A percentile compares a stretch with the other conserved stretches of the same genome.
phyloP scores from a whole-genome alignment of 2,797 vertebrate genomes.

The Benthosema pterotum region DNA sequence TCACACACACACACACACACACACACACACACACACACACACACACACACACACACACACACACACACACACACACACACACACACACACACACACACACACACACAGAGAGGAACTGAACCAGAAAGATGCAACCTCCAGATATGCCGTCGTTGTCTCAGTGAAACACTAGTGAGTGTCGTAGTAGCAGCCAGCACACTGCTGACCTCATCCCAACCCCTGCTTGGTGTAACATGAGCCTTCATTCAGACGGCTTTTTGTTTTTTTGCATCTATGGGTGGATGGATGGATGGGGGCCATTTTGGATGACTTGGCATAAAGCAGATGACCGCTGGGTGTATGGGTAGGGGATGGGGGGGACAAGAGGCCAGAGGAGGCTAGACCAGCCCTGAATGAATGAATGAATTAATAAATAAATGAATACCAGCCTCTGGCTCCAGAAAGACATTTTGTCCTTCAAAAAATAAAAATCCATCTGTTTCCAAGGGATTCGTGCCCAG shows the following conservation, averaged over 20 bases:
- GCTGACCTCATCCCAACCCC: constrained; percentile 5
- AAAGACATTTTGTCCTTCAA: constrained; percentile 1
- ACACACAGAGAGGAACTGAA: no score
- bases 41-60: no score
- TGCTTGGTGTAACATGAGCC: background rate
- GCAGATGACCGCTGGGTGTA: constrained; percentile 26
- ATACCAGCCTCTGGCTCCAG: background rate
- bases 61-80: no score
- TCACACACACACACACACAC: background rate
- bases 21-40: no score
- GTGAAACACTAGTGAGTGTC: constrained; percentile 28
- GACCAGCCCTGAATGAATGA: constrained; percentile 5
- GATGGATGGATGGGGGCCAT: background rate
- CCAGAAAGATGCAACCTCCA: no score
- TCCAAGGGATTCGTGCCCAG: background rate
- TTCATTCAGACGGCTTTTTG: background rate
- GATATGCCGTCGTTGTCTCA: no score
- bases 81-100: no score
- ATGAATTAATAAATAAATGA: no score
- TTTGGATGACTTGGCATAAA: constrained; percentile 34
- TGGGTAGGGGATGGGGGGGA: no score
- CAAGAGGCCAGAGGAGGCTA: background rate
- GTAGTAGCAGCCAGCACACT: background rate
- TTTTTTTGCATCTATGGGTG: background rate
- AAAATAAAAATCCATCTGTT: background rate